A percentile compares a stretch with the other conserved stretches of the same genome.
These are phyloP conservation scores for Podargus strigoides DNA, from an alignment of 2,797 vertebrate genomes.

Conservation along the genomic window DNA sequence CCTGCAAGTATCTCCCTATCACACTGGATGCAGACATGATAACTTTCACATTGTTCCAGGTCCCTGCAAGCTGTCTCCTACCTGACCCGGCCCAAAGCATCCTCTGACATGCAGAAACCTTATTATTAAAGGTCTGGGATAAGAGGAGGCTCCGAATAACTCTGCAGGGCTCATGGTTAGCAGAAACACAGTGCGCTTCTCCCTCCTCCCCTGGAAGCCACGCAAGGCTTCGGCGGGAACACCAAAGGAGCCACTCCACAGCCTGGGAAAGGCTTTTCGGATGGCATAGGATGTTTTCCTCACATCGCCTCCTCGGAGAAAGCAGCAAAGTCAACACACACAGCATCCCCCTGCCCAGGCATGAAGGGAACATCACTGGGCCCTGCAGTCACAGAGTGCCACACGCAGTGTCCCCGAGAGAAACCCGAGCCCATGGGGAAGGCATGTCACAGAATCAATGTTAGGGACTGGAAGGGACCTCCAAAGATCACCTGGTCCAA, in stretches of 20 bases:
- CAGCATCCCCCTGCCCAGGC: no score
- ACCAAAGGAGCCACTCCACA: background rate
- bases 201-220: background rate
- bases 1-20: background rate
- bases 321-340: background rate
- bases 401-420: background rate
- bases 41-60: rapidly evolving
- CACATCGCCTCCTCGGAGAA: background rate
- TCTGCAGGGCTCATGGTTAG: background rate
- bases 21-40: rapidly evolving
- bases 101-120: background rate
- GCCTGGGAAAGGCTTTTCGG: background rate
- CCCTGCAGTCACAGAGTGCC: background rate
- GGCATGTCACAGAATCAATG: no score
- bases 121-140: no score
- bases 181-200: rapidly evolving
- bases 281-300: rapidly evolving
- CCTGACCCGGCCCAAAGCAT: background rate
- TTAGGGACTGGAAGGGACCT: no score
- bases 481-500: no score
- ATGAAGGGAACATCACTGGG: rapidly evolving
- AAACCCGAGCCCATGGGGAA: background rate
- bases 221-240: background rate
- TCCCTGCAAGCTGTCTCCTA: background rate
- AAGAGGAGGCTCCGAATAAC: rapidly evolving